These are phyloP conservation scores for Aquatica leii DNA, from an alignment of 2,888 invertebrate species.

Conservation along the genomic window DNA sequence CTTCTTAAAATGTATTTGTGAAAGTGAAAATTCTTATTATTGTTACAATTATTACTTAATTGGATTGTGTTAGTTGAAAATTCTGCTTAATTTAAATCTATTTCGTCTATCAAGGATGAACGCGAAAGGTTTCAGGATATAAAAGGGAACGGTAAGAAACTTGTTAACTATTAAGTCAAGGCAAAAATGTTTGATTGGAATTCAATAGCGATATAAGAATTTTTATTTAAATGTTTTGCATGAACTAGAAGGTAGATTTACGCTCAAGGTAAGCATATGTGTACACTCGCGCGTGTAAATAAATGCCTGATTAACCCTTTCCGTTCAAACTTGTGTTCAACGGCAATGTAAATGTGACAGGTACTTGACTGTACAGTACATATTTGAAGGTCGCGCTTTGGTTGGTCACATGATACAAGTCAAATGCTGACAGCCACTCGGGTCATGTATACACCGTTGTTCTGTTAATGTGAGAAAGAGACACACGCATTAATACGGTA, in stretches of 20 bases:
- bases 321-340: constrained; percentile 30
- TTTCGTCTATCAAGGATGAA: constrained; percentile 28
- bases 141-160: constrained; percentile 37
- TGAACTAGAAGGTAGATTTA: constrained; percentile 51
- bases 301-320: constrained; percentile 44
- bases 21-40: constrained; percentile 57
- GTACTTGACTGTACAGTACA: constrained; percentile 58
- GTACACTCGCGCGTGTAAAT: constrained; percentile 55
- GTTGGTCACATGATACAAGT: constrained; percentile 60
- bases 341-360: constrained; percentile 48
- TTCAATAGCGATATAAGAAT: constrained; percentile 1
- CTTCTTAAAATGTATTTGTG: constrained; percentile 56
- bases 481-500: constrained; percentile 38
- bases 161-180: constrained; percentile 19
- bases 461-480: constrained; percentile 35
- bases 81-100: not conserved
- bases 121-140: constrained; percentile 29
- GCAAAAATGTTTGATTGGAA: constrained; percentile 19
- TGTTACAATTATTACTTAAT: constrained; percentile 31
- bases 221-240: constrained; percentile 38
- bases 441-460: constrained; percentile 59
- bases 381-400: constrained; percentile 64
- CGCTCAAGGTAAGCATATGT: constrained; percentile 55
- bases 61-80: constrained; percentile 13
- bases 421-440: constrained; percentile 57